A percentile compares a stretch with the other conserved stretches of the same genome.
phyloP scores from a whole-genome alignment of 2,797 vertebrate genomes.

The Phoxinus dragarum region DNA sequence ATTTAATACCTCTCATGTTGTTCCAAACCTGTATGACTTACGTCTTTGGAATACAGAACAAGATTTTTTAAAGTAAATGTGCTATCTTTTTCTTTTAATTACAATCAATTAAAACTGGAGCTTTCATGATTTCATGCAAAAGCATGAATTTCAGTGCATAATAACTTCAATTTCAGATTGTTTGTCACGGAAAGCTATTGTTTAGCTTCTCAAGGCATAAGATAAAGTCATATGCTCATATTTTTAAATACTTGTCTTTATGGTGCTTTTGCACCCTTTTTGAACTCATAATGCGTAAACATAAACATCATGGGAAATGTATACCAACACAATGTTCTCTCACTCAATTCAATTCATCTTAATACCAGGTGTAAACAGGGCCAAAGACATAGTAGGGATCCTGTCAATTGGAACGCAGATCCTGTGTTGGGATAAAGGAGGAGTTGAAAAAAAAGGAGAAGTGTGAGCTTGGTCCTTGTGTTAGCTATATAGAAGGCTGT shows the following conservation, averaged over 20 bases:
- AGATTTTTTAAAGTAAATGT: not conserved
- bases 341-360: not conserved
- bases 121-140: not conserved
- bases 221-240: not conserved
- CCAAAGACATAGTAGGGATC: not conserved
- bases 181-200: not conserved
- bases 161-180: not conserved
- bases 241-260: not conserved
- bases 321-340: not conserved
- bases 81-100: not conserved
- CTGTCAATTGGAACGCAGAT: not conserved
- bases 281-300: no score
- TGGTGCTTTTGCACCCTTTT: no score
- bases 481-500: slow-evolving; percentile 46
- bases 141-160: not conserved
- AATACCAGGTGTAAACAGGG: not conserved
- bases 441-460: slow-evolving; percentile 28
- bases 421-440: slow-evolving; percentile 3
- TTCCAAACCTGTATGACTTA: not conserved
- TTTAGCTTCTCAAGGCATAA: not conserved
- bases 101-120: not conserved
- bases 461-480: slow-evolving; percentile 11
- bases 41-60: not conserved
- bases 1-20: not conserved
- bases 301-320: not conserved